A percentile compares a stretch with the other conserved stretches of the same genome.
These are phyloP conservation scores for Jaculus jaculus DNA, from an alignment of 2,113 vertebrate species.

Conservation along the genomic window DNA sequence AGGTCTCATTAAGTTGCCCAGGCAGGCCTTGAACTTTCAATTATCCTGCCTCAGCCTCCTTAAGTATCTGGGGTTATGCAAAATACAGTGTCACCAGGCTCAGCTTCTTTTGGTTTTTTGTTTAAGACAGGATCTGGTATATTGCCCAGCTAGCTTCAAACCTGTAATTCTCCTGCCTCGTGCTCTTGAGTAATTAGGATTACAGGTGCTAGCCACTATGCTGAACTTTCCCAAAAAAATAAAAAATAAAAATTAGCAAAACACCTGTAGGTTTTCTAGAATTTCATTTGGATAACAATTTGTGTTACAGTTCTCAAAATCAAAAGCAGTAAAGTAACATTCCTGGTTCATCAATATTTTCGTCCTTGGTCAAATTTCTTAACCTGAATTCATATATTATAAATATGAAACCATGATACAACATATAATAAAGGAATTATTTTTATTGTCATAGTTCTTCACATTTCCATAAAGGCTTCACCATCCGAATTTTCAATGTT, in stretches of 20 bases:
- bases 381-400: background rate
- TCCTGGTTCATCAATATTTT: background rate
- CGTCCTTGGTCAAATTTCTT: background rate
- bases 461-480: slow-evolving; percentile 1
- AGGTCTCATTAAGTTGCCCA: background rate
- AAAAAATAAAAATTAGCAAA: background rate
- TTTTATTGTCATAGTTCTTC: slow-evolving; percentile 28
- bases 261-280: slow-evolving; percentile 58
- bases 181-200: background rate
- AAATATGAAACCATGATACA: background rate
- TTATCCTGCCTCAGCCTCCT: background rate
- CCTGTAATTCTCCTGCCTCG: background rate
- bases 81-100: too few species aligned
- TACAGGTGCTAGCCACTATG: background rate
- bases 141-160: background rate
- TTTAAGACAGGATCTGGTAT: background rate
- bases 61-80: background rate
- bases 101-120: background rate
- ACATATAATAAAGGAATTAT: background rate
- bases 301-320: slow-evolving; percentile 10
- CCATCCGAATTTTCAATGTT: slow-evolving; percentile 36
- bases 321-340: slow-evolving; percentile 46
- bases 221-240: background rate
- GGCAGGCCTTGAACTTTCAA: background rate
- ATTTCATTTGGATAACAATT: slow-evolving; percentile 50